Conservation (phyloP, 2,888 invertebrate species). For the Trileptium ribeirensis region DNA sequence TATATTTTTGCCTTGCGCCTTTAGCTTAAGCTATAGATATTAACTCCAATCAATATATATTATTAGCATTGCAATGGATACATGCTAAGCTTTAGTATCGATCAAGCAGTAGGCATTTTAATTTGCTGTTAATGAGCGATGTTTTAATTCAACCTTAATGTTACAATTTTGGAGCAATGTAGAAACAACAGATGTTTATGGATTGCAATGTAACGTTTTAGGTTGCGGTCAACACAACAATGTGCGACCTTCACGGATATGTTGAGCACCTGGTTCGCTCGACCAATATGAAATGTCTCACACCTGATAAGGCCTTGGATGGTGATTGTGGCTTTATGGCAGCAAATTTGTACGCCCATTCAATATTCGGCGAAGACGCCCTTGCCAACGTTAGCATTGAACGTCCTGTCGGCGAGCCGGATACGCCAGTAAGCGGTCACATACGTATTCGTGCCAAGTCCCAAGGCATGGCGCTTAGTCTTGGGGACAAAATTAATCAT, state of each 20-base stretch:
- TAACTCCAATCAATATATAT: too few species aligned
- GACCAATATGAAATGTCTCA: conserved; percentile 98
- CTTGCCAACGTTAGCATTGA: conserved; percentile 97
- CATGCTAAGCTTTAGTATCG: too few species aligned
- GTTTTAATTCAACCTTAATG: too few species aligned
- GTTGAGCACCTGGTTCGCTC: conserved; percentile 80
- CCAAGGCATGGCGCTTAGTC: conserved; percentile 96
- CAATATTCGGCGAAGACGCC: conserved; percentile 79
- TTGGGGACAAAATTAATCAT: conserved; percentile 87
- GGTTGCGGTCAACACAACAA: conserved; percentile 79
- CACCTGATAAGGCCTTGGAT: conserved; percentile 65
- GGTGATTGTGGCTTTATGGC: conserved; percentile 99
- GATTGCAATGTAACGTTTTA: conserved; percentile 41
- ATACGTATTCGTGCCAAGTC: conserved; percentile 96
- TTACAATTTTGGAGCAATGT: too few species aligned
- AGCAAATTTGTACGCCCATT: conserved; percentile 93
- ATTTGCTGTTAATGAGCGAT: too few species aligned
- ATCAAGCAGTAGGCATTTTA: too few species aligned
- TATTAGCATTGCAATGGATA: too few species aligned
- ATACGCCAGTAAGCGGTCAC: conserved; percentile 86
- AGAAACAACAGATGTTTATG: too few species aligned
- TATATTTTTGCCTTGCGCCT: too few species aligned
- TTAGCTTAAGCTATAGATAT: too few species aligned
- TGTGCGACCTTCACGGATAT: conserved; percentile 85
- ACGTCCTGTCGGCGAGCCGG: conserved; percentile 59